phyloP scores from a whole-genome alignment of 2,113 vertebrate species.

The Pterophyllum scalare region DNA sequence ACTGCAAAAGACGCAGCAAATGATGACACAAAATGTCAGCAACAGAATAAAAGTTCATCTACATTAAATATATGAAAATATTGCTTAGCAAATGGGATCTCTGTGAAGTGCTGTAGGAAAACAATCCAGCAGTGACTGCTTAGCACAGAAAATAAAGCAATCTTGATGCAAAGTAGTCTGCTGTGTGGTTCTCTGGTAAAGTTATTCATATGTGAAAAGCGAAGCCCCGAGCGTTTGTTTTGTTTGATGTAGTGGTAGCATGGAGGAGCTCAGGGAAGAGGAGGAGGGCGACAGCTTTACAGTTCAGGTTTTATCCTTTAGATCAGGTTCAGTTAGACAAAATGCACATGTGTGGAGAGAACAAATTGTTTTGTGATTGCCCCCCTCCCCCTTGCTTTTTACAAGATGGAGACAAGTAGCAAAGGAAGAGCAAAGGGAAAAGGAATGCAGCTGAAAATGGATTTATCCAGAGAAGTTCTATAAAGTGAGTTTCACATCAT shows the following conservation, averaged over 20 bases:
- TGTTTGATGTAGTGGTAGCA: not conserved
- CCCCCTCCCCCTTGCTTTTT: not conserved
- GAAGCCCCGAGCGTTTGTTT: not conserved
- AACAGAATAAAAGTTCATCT: not conserved
- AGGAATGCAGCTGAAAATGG: accelerated
- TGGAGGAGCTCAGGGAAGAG: not conserved
- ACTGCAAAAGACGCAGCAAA: not conserved
- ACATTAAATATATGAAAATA: not conserved
- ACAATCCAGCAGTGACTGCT: not conserved
- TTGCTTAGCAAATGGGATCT: not conserved
- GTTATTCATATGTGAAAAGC: not conserved
- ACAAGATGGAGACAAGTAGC: not conserved
- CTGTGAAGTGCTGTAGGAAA: not conserved
- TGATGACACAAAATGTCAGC: not conserved
- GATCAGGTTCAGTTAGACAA: conserved; percentile 18
- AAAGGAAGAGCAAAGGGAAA: not conserved
- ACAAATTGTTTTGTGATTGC: conserved; percentile 10
- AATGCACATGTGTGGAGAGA: not conserved
- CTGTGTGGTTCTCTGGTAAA: not conserved
- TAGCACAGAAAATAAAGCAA: not conserved
- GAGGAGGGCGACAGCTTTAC: not conserved
- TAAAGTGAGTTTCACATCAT: not conserved
- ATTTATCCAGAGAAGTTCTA: not conserved
- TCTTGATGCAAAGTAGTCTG: not conserved
- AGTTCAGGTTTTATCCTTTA: not conserved